Evolutionary conservation across 2,888 invertebrate species (phyloP).

Genomic region (Pyrocoelia pectoralis): DNA sequence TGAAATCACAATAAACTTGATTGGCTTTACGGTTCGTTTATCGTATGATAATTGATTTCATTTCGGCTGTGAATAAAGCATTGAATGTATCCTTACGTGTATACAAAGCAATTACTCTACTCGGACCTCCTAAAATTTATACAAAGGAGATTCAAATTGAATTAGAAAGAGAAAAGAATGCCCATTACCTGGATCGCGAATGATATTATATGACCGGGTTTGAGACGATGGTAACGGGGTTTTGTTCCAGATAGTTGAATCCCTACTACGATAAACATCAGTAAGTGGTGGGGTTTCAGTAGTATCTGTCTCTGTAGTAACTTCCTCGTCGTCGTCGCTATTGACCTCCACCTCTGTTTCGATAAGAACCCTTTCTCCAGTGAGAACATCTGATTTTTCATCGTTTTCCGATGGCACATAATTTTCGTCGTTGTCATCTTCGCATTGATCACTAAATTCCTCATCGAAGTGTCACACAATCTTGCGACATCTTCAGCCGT

Average conservation of each 20-base stretch:
- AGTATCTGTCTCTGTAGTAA: slow-evolving; percentile 1
- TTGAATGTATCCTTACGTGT: slow-evolving; percentile 18
- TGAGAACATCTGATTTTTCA: slow-evolving; percentile 3
- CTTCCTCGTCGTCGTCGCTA: slow-evolving; percentile 4
- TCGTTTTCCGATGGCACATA: slow-evolving; percentile 3
- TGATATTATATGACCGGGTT: slow-evolving; percentile 24
- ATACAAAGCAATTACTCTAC: slow-evolving; percentile 16
- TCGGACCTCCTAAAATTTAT: slow-evolving; percentile 19
- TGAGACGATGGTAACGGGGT: slow-evolving; percentile 17
- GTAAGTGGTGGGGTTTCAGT: slow-evolving; percentile 7
- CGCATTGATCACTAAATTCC: neutral
- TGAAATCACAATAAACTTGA: slow-evolving; percentile 14
- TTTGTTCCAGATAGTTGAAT: slow-evolving; percentile 20
- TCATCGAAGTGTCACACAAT: too few species aligned
- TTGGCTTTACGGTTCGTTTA: slow-evolving; percentile 9
- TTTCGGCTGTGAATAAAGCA: slow-evolving; percentile 4
- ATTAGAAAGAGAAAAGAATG: too few species aligned
- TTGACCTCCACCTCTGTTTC: slow-evolving; percentile 12
- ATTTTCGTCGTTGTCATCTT: neutral
- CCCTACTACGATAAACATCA: slow-evolving; percentile 18
- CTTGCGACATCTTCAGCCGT: too few species aligned
- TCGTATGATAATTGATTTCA: slow-evolving; percentile 13
- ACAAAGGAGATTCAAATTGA: slow-evolving; percentile 17
- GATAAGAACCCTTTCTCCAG: slow-evolving; percentile 8
- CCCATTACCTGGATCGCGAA: slow-evolving; percentile 19